Percentiles rank a stretch among this genome's conserved stretches.
phyloP scores from a whole-genome alignment of 2,888 invertebrate genomes.

The Petrolisthes cinctipes region DNA sequence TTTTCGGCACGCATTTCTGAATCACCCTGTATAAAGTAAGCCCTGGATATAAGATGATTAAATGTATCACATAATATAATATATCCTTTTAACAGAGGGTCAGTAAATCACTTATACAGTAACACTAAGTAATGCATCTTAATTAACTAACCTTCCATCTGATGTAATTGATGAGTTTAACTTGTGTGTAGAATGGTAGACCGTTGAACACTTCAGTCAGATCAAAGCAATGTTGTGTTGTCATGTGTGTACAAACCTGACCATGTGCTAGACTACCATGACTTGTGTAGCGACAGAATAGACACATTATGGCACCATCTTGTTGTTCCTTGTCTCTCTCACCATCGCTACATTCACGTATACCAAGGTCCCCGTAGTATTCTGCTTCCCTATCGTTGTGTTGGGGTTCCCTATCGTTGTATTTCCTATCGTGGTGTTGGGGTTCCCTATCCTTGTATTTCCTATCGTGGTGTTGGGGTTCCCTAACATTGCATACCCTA shows the following conservation, averaged over 20 bases:
- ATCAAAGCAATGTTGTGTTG: constrained; percentile 50
- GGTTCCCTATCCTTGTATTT: neutral
- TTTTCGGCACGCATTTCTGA: no score
- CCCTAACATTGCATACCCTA: neutral
- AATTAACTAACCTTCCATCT: constrained; percentile 77
- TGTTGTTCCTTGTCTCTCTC: constrained; percentile 13
- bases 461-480: neutral
- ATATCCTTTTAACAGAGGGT: no score
- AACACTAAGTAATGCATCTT: no score
- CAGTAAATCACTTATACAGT: no score
- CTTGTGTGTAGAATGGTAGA: constrained; percentile 73
- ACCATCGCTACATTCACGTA: neutral
- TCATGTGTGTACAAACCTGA: constrained; percentile 50
- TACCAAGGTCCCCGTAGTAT: no score
- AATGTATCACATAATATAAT: no score
- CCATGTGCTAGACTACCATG: constrained; percentile 33
- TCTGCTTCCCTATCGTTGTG: neutral
- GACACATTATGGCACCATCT: constrained; percentile 38
- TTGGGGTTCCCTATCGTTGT: neutral
- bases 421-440: neutral
- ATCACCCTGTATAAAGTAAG: no score
- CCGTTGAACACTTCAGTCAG: constrained; percentile 70
- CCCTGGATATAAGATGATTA: no score
- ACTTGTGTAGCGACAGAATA: constrained; percentile 53
- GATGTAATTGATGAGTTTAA: constrained; percentile 91